Base-by-base conservation (phyloP, 2,113 vertebrate species). In the Datnioides undecimradiatus region DNA sequence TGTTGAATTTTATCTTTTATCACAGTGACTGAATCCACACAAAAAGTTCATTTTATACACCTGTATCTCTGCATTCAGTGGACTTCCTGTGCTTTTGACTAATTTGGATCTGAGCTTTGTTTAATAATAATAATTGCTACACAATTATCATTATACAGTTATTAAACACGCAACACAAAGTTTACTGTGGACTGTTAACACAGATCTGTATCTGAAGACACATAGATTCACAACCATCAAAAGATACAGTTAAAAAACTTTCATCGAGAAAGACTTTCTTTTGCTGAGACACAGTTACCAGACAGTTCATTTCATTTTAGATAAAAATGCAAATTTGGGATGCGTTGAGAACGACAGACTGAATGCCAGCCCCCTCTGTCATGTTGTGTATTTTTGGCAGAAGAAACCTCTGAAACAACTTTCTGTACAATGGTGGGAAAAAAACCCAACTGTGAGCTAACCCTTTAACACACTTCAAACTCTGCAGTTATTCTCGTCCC, bases 261-360 rank as follows among this genome's bases (percentile, higher is more conserved):
- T 63, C 16, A 63, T 31, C 63, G 19, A 69, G 38, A 82, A 59
- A 71, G 17, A 29, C 6, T 8, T 51, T 55, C 17, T 31, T 6
- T 21, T 65, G 49, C 33, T 33, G 9, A 25, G 13, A 17, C 13
- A 11, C n/a, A 5, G 31, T 75, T 46, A 29, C 63, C 14, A 3
- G 27, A 55, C 13, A 69, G 19, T n/a, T 0, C 3, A 3, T 12
- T 63, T 1, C 13, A 13, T 7, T 12, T 21, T 2, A 46, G 7
- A 10, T 49, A 2, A 66, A 70, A 41, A 40, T 48, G 9, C 16
- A 58, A 63, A 55, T n/a, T 3, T 8, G n/a, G n/a, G n/a, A 58
- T 34, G 27, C 23, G 5, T n/a, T 48, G 0, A 41, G 11, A 73
- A 60, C 62, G 25, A 48, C 52, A 75, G 14, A 6, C 6, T 23